These are phyloP conservation scores for Philonicus albiceps DNA, from an alignment of 2,888 invertebrate species.

Conservation along the genomic window DNA sequence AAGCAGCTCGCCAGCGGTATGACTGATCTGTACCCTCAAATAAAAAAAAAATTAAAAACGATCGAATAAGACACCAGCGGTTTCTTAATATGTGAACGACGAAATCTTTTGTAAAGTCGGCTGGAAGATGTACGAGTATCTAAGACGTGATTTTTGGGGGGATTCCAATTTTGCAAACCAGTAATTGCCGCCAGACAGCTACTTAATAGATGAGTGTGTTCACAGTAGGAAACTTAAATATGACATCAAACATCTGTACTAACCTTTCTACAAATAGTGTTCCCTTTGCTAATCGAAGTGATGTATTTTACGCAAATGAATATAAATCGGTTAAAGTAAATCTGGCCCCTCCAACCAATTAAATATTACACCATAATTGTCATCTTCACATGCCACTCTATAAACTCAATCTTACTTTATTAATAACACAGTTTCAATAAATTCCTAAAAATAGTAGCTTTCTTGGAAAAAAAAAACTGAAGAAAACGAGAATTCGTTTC, in stretches of 20 bases:
- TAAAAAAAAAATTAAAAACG: too few species aligned
- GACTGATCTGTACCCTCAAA: neutral
- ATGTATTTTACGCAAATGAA: neutral
- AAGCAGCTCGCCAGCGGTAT: neutral
- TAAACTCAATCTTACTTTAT: neutral
- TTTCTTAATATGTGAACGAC: neutral
- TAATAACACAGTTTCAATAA: neutral
- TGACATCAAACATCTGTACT: slow-evolving; percentile 12
- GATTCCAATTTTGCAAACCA: neutral
- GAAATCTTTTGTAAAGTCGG: neutral
- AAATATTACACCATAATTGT: neutral
- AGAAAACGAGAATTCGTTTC: neutral
- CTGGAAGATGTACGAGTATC: neutral
- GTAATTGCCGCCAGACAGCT: neutral
- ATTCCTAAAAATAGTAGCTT: slow-evolving; percentile 23
- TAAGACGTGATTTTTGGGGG: neutral
- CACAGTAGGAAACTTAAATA: neutral
- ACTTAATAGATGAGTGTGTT: too few species aligned
- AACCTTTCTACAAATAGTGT: neutral
- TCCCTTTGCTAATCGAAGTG: neutral
- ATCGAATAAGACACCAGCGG: neutral
- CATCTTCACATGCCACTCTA: neutral
- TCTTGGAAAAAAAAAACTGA: slow-evolving; percentile 16
- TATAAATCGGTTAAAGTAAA: neutral
- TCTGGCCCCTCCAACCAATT: neutral